Conservation (phyloP, 2,888 invertebrate species). For the Boloria euphrosyne region DNA sequence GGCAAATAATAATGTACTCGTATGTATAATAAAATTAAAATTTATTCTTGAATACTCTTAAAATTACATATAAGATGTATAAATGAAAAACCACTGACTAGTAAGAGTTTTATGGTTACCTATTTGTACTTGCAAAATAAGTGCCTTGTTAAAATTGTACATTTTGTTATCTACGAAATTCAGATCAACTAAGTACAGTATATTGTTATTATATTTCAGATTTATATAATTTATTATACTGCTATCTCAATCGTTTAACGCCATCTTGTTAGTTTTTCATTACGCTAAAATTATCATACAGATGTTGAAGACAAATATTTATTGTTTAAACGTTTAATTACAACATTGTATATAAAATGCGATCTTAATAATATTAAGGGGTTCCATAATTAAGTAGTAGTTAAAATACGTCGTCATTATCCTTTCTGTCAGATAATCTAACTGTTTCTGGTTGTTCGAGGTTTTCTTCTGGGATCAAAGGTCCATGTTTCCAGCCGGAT, state of each 20-base stretch:
- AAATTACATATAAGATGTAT: not conserved
- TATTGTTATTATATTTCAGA: not conserved
- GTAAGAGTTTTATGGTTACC: constrained; percentile 12
- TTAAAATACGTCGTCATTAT: constrained; percentile 30
- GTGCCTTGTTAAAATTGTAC: not conserved
- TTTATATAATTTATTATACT: too few relatives aligned
- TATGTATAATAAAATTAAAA: too few relatives aligned
- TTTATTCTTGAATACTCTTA: too few relatives aligned
- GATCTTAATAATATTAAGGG: not conserved
- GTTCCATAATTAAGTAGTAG: not conserved
- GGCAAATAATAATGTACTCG: too few relatives aligned
- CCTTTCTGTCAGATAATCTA: constrained; percentile 48
- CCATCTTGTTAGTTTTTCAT: not conserved
- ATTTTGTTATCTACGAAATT: not conserved
- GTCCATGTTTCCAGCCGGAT: constrained; percentile 66
- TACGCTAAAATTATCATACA: not conserved
- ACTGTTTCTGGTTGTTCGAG: constrained; percentile 58
- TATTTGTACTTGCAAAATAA: constrained; percentile 7
- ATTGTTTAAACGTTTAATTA: not conserved
- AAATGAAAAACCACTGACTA: constrained; percentile 29
- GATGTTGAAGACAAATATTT: not conserved
- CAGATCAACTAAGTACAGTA: not conserved
- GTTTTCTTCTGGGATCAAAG: constrained; percentile 53
- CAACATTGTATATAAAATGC: constrained; percentile 18
- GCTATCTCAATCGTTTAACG: not conserved